Base-by-base conservation (phyloP, 2,113 vertebrate species). In the Erpornis zantholeuca region DNA sequence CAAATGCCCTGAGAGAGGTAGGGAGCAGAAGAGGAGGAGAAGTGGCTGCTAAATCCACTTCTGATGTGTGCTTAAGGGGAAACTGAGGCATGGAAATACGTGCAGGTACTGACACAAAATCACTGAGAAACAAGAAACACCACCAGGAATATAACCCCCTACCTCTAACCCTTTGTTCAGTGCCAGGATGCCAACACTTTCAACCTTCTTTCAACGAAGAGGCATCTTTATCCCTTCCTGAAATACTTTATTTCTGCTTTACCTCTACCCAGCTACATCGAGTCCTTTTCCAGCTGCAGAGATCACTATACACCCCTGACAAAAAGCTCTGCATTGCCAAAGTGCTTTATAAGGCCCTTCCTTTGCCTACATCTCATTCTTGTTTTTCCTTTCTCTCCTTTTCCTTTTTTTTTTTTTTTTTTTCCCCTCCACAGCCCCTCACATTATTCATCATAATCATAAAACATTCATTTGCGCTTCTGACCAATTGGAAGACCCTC, bases 401-500 rank as follows among this genome's bases (percentile, higher is more conserved):
- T 69, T 28, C 9, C 18, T 27, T 24, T 53, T 47, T 29, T 36
- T 24, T 52, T 20, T 27, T 24, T 53, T 47, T 29, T 36, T 24
- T 52, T 20, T 15, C 38, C 52, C 47, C 76, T 75, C 42, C 81
- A 56, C 60, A 91, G 31, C 72, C 89, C 96, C 97, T 92, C 89
- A 75, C 96, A 97, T 97, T 97, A 97, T 97, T 98, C 95, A 98
- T 97, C 96, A 97, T 98, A 97, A 97, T 98, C 97, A 96, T 97
- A 96, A 97, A 98, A 97, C 97, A 97, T 98, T 97, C 96, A 97
- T 97, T 97, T 97, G 95, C 4, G 57, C 94, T 97, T 97, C 96
- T 98, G 97, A 97, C 97, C 98, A 97, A 98, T 97, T 97, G 97
- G 95, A 96, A 96, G 95, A 86, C 94, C 94, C 98, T 97, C 97